These are phyloP conservation scores for Kradibia gibbosae DNA, from an alignment of 1,140 invertebrate species.

Conservation along the genomic window DNA sequence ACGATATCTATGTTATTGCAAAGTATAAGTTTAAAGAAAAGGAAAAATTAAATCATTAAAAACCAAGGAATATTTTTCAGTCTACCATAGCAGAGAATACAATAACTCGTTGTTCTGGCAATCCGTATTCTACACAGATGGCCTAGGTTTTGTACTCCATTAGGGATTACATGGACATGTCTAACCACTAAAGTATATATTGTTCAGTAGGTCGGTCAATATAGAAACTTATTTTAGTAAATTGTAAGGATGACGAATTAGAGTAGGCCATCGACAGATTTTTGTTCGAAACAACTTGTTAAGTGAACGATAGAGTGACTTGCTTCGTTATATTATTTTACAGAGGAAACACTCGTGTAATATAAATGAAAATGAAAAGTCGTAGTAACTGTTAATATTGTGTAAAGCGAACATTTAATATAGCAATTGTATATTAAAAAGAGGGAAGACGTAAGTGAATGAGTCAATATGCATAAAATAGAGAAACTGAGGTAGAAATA, in stretches of 20 bases:
- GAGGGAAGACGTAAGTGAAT: neutral
- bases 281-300: constrained; percentile 33
- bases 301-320: neutral
- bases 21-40: no score
- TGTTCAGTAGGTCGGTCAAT: constrained; percentile 26
- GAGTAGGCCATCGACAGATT: constrained; percentile 6
- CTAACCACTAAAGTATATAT: neutral
- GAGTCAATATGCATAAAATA: neutral
- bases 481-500: neutral
- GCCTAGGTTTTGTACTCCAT: neutral
- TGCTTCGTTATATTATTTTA: neutral
- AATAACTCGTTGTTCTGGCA: no score
- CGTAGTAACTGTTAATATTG: no score
- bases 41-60: neutral
- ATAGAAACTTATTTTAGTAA: neutral
- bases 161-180: neutral
- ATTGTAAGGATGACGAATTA: neutral
- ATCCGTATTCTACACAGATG: neutral
- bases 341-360: neutral
- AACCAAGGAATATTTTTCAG: neutral
- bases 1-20: no score
- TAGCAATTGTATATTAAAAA: constrained; percentile 5
- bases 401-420: constrained; percentile 33
- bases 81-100: neutral
- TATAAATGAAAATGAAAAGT: constrained; percentile 9